Conservation (phyloP, 1,140 invertebrate genomes). For the Cardiocondyla obscurior region DNA sequence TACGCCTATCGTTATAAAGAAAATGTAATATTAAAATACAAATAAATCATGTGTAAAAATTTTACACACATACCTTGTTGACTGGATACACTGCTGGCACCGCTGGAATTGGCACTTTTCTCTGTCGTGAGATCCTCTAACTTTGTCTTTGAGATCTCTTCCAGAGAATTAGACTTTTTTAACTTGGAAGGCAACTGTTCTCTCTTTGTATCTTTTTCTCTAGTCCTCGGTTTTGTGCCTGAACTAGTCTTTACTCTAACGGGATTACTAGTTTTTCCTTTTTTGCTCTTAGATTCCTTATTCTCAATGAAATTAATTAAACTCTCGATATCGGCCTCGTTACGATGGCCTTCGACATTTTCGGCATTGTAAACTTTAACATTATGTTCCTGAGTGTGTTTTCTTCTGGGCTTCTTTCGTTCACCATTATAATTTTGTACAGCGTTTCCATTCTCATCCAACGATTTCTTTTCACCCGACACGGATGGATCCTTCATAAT, state of each 20-base stretch:
- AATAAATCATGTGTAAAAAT: not conserved
- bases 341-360: constrained; percentile 87
- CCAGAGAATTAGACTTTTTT: constrained; percentile 88
- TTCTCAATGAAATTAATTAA: constrained; percentile 85
- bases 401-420: constrained; percentile 83
- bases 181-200: constrained; percentile 83
- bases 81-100: constrained; percentile 78
- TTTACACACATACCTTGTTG: constrained; percentile 74
- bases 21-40: not conserved
- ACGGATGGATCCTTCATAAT: constrained; percentile 74
- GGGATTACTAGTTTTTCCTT: constrained; percentile 74
- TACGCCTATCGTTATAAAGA: constrained; percentile 75
- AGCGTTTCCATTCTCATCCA: constrained; percentile 88
- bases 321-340: constrained; percentile 85
- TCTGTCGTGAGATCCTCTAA: constrained; percentile 87
- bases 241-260: constrained; percentile 79
- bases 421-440: constrained; percentile 84
- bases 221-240: constrained; percentile 78
- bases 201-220: constrained; percentile 81
- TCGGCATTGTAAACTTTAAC: constrained; percentile 87
- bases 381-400: constrained; percentile 86
- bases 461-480: constrained; percentile 84
- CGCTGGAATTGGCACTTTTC: constrained; percentile 78
- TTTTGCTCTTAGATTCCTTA: constrained; percentile 81
- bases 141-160: constrained; percentile 89